These are phyloP conservation scores for Cassiopea xamachana DNA, from an alignment of 30 jellyfish, hydroid and myxozoan species.

Conservation along the genomic window DNA sequence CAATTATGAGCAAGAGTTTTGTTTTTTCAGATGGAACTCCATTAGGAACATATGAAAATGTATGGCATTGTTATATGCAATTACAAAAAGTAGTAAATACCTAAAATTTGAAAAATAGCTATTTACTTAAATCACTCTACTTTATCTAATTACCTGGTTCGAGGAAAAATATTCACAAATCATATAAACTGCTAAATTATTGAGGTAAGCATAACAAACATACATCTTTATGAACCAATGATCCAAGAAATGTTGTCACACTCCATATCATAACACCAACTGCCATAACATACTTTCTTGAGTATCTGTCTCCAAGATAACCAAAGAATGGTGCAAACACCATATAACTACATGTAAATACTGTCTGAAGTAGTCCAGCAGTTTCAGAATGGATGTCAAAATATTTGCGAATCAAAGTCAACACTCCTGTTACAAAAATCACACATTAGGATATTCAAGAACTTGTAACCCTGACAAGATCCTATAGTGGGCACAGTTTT, in stretches of 20 bases:
- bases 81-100: no score
- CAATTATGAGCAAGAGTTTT: no score
- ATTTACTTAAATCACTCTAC: background rate
- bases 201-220: background rate
- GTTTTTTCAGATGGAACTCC: no score
- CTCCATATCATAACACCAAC: constrained; percentile 90
- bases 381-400: constrained; percentile 68
- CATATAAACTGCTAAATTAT: no score
- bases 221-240: constrained; percentile 79
- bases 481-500: no score
- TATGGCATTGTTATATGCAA: no score
- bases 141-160: no score
- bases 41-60: no score
- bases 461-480: no score
- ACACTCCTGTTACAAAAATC: constrained; percentile 76
- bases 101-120: no score
- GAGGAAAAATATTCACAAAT: no score
- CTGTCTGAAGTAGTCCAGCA: constrained; percentile 91
- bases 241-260: constrained; percentile 85
- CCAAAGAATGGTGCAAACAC: constrained; percentile 97
- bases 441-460: background rate
- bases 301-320: constrained; percentile 94
- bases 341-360: constrained; percentile 89
- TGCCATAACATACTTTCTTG: constrained; percentile 96
- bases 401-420: constrained; percentile 57